Base-by-base conservation (phyloP, 2,888 invertebrate species). In the Crocallis elinguaria region DNA sequence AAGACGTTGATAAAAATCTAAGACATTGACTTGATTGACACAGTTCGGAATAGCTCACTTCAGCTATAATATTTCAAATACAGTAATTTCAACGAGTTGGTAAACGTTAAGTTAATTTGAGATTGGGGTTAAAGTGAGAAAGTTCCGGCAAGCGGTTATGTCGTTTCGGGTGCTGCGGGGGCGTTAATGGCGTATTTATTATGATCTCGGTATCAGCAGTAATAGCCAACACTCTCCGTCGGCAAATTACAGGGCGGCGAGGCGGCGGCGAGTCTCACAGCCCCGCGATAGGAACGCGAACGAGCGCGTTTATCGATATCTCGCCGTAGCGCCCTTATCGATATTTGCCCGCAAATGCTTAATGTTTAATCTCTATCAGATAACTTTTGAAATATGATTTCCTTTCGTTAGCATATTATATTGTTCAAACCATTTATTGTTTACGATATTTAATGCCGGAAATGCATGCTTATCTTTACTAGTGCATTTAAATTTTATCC, bases 121-220 rank as follows among this genome's bases (percentile, higher is more conserved):
- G 44, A 61, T 61, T 48, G 55, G 60, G 51, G 59, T 57, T 50
- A 56, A 64, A 54, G 54, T 60, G 46, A 41, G 58, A 61, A 62
- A 62, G 65, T 61, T 58, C 61, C 55, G 55, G 69, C 67, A 71
- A 78, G 78, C 75, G 77, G 79, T 82, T 84, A 80, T 81, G 85
- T 80, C 85, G 83, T 88, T 88, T 89, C 86, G 89, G 86, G 87
- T 86, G 87, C 84, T 85, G 79, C 72, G 84, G 88, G 86, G 90
- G 89, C 89, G 91, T 89, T 90, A 89, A 90, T 90, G 87, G 91
- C 82, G 88, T 90, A 90, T 90, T 90, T 91, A 91, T 91, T 90
- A 91, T 90, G 90, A 90, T 91, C 88, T 85, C 83, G 87, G 88
- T 88, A 90, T 90, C 89, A 87, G 84, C 84, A 75, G 87, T 89